These are phyloP conservation scores for Tragelaphus eurycerus DNA, from an alignment of 2,797 vertebrate genomes.

Conservation along the genomic window DNA sequence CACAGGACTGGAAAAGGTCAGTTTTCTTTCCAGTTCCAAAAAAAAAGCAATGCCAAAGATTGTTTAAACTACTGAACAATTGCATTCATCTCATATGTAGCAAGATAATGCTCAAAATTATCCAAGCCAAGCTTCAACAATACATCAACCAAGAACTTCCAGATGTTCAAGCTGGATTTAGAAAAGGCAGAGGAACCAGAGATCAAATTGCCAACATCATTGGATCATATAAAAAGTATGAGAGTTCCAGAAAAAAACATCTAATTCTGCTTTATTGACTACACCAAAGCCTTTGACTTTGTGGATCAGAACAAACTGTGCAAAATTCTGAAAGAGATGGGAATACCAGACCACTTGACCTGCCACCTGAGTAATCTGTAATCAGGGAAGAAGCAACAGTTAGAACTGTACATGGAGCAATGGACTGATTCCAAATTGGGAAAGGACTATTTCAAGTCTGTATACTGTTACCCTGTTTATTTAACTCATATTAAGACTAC, in stretches of 20 bases:
- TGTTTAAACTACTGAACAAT: background rate
- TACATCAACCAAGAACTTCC: background rate
- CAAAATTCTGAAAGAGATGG: background rate
- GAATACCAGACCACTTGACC: background rate
- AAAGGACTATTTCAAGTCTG: background rate
- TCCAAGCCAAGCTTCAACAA: background rate
- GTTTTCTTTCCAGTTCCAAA: background rate
- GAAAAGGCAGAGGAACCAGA: background rate
- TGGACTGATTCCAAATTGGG: background rate
- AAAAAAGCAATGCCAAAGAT: background rate
- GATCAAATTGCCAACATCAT: background rate
- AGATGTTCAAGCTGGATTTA: background rate
- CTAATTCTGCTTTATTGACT: background rate
- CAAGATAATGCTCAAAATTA: background rate
- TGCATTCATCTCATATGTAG: background rate
- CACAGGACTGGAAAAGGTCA: background rate
- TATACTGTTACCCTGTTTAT: background rate
- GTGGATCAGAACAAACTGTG: background rate
- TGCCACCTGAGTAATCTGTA: background rate
- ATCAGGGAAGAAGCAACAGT: background rate
- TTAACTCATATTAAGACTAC: background rate
- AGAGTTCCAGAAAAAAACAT: background rate
- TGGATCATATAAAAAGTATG: background rate
- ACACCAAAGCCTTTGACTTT: background rate
- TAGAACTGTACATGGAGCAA: background rate